Conservation (phyloP, 1,140 invertebrate genomes). For the Apis laboriosa region DNA sequence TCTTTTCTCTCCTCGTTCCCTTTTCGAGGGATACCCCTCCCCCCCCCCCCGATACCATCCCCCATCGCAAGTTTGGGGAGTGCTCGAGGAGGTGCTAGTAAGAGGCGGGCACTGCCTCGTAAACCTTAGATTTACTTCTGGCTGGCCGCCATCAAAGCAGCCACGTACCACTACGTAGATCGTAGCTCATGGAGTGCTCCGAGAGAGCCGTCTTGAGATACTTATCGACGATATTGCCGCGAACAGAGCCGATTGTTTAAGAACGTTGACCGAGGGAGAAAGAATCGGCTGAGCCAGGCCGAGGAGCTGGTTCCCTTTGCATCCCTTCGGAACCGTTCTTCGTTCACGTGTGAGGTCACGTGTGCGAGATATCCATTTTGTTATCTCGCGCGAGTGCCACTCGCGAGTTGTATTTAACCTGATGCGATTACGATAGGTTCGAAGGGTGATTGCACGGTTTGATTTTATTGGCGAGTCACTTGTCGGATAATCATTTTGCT, state of each 20-base stretch:
- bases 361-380: not conserved
- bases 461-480: too few species aligned
- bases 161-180: conserved; percentile 69
- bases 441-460: too few species aligned
- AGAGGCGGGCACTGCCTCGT: conserved; percentile 81
- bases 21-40: conserved; percentile 54
- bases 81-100: conserved; percentile 81
- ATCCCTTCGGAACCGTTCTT: not conserved
- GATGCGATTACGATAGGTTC: too few species aligned
- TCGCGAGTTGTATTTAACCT: too few species aligned
- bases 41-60: conserved; percentile 39
- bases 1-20: conserved; percentile 41
- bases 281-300: not conserved
- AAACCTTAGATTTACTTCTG: conserved; percentile 82
- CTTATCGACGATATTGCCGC: conserved; percentile 76
- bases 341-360: not conserved
- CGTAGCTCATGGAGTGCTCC: conserved; percentile 47
- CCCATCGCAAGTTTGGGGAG: conserved; percentile 72
- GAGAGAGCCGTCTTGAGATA: conserved; percentile 75
- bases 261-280: conserved; percentile 33
- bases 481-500: too few species aligned
- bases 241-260: conserved; percentile 64
- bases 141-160: conserved; percentile 80
- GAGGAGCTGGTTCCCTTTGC: not conserved
- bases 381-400: not conserved